Percentiles rank a stretch among this genome's conserved stretches.
These are phyloP conservation scores for Drosophila greeni DNA, from an alignment of 2,888 invertebrate species.

Conservation along the genomic window DNA sequence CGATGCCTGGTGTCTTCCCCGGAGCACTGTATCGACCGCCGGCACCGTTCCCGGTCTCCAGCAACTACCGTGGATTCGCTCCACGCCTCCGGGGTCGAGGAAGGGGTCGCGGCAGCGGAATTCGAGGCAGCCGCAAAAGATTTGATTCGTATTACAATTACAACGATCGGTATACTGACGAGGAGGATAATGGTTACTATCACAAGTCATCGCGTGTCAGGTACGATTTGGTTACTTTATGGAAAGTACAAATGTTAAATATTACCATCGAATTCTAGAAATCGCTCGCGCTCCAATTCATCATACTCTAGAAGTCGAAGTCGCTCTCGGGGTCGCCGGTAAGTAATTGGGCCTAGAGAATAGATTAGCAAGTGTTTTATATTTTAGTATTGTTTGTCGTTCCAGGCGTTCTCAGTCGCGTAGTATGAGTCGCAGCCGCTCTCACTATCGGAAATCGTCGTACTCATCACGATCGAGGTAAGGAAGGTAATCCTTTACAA, in stretches of 20 bases:
- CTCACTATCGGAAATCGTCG: constrained; percentile 68
- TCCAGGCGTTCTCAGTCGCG: constrained; percentile 64
- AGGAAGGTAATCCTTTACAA: neutral
- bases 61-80: constrained; percentile 75
- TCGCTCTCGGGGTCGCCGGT: constrained; percentile 72
- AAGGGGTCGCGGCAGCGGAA: constrained; percentile 77
- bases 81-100: constrained; percentile 79
- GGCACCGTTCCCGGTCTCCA: constrained; percentile 66
- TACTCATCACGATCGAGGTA: constrained; percentile 72
- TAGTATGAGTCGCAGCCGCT: constrained; percentile 63
- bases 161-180: constrained; percentile 81
- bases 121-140: constrained; percentile 56
- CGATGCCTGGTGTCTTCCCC: constrained; percentile 72
- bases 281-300: constrained; percentile 66
- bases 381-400: constrained; percentile 58
- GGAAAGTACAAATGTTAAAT: neutral
- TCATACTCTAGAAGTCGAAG: constrained; percentile 64
- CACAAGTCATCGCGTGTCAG: constrained; percentile 61
- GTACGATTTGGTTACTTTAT: constrained; percentile 31
- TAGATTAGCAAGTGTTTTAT: neutral
- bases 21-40: constrained; percentile 74
- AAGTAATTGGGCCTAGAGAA: constrained; percentile 27
- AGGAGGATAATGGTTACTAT: constrained; percentile 80
- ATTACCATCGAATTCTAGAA: constrained; percentile 31
- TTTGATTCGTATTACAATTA: constrained; percentile 72